Conservation (phyloP, 2,888 invertebrate species). For the Rapana venosa region DNA sequence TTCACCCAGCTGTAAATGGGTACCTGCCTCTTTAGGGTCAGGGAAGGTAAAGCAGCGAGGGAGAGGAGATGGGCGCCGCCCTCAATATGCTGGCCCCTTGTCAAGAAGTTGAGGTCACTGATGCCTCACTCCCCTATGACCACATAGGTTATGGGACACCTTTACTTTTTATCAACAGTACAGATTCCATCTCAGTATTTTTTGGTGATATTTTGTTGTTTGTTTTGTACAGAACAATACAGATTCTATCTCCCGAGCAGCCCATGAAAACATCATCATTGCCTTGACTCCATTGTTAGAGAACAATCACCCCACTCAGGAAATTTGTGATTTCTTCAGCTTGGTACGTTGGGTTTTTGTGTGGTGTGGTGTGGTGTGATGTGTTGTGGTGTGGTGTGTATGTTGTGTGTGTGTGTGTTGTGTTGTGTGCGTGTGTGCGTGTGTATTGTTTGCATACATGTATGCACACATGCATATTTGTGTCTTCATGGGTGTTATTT, state of each 20-base stretch:
- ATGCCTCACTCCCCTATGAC: no score
- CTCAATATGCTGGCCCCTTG: no score
- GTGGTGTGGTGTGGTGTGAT: not conserved
- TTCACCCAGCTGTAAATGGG: no score
- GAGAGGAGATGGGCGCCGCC: no score
- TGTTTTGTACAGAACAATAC: constrained; percentile 70
- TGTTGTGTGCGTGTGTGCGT: not conserved
- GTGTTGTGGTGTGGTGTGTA: not conserved
- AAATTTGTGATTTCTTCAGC: constrained; percentile 83
- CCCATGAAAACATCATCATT: constrained; percentile 79
- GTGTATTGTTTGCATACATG: not conserved
- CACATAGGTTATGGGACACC: no score
- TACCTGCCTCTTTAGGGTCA: no score
- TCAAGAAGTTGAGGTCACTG: no score
- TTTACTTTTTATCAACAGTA: no score
- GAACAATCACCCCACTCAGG: constrained; percentile 82
- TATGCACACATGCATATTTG: no score
- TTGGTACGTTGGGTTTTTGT: constrained; percentile 72
- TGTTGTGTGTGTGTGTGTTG: not conserved
- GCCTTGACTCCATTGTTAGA: constrained; percentile 85
- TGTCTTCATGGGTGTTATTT: not conserved
- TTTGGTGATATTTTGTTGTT: not conserved
- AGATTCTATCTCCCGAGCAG: constrained; percentile 75
- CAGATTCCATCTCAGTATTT: no score
- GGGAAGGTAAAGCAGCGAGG: no score